Percentiles rank a stretch among this genome's conserved stretches.
Conservation (phyloP, 2,797 vertebrate genomes). For the Buphagus erythrorhynchus region DNA sequence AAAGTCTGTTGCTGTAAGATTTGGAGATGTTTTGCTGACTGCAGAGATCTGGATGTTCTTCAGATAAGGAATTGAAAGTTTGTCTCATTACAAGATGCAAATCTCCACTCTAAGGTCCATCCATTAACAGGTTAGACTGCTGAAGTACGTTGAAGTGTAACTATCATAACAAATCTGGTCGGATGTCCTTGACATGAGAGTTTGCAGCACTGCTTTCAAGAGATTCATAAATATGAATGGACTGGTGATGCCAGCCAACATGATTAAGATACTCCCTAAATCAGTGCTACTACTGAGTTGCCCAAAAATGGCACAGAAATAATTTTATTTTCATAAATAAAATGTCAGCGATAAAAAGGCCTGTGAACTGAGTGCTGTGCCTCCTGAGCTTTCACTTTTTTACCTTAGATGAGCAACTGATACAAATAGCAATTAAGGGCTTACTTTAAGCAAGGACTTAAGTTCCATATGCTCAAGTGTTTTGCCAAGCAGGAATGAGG, state of each 20-base stretch:
- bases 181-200: background rate
- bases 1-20: background rate
- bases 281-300: background rate
- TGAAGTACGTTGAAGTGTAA: background rate
- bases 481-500: background rate
- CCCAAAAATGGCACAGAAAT: background rate
- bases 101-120: background rate
- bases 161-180: background rate
- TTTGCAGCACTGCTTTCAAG: background rate
- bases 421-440: background rate
- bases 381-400: background rate
- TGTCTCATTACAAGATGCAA: background rate
- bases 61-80: constrained; percentile 22
- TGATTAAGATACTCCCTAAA: background rate
- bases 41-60: constrained; percentile 4
- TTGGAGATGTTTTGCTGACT: constrained; percentile 29
- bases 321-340: constrained; percentile 29
- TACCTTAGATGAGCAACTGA: background rate
- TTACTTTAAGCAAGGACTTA: background rate
- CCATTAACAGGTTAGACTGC: background rate
- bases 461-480: background rate
- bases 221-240: background rate
- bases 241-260: background rate
- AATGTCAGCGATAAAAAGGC: background rate
- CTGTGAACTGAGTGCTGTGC: background rate